Base-by-base conservation (phyloP, 2,797 vertebrate genomes). In the Hylomyscus alleni region DNA sequence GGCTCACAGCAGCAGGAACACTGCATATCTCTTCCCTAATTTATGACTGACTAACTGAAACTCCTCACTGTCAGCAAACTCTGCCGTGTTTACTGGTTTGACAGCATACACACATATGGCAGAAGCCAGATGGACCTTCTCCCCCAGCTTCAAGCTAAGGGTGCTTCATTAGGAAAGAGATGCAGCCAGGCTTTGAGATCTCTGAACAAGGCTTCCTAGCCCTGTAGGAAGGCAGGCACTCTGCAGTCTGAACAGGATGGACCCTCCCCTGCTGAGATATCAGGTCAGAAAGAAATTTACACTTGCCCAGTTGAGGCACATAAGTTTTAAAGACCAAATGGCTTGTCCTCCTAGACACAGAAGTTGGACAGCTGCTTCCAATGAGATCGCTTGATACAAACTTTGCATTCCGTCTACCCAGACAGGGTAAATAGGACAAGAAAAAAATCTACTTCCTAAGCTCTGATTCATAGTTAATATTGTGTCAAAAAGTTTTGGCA, bases 111-210 rank as follows among this genome's bases (percentile, higher is more conserved):
- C 98, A 99, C 98, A 98, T 98, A 98, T 98, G 99, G 98, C 98
- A 98, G 97, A 98, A 98, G 98, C 98, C 98, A 99, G 98, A 98
- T 99, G 98, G 99, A 98, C 98, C 98, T 98, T 98, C 98, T 98
- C 98, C 98, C 98, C 98, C 98, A 98, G 98, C 98, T 98, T 98
- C 96, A 94, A 98, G 98, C 98, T 98, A 98, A 98, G 98, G 98
- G 98, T 98, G 98, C 98, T 98, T 98, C 98, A 98, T 98, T 98
- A 98, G 98, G 98, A 97, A 98, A 98, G 98, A 98, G 98, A 99
- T 98, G 99, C 99, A 97, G 98, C 75, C 97, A 98, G 98, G 98
- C 97, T 98, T 88, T 85, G 98, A 98, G 98, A 98, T 98, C 98
- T 98, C 98, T 98, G 98, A 98, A 97, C 98, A 98, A 98, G 98